Evolutionary conservation across 2,797 vertebrate genomes (phyloP).

Genomic region (Xenops minutus): DNA sequence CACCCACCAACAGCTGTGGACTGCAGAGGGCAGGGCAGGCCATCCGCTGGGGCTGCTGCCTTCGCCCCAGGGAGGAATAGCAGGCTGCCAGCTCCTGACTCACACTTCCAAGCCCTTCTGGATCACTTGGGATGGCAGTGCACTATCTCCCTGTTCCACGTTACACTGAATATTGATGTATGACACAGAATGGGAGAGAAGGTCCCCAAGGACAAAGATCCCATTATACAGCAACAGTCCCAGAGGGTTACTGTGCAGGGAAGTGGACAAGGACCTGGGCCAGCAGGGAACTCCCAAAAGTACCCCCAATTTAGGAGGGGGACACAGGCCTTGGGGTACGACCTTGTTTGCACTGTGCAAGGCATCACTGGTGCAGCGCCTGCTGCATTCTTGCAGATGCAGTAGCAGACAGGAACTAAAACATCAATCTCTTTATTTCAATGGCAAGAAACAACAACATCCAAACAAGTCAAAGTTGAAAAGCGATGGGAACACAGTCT

Average conservation of each 20-base stretch:
- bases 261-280: accelerated
- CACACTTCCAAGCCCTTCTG: neutral
- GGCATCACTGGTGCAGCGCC: neutral
- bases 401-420: conserved; percentile 24
- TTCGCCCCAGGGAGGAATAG: neutral
- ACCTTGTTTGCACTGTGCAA: neutral
- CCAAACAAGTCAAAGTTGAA: conserved; percentile 58
- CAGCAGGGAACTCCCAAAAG: neutral
- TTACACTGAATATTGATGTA: neutral
- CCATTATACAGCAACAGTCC: neutral
- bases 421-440: conserved; percentile 71
- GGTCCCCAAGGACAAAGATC: neutral
- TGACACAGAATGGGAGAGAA: neutral
- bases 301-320: neutral
- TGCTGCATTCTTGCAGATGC: accelerated
- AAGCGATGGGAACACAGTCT: conserved; percentile 27
- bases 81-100: neutral
- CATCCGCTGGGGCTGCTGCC: accelerated
- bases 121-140: neutral
- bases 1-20: neutral
- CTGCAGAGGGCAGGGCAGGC: neutral
- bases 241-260: neutral
- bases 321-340: neutral
- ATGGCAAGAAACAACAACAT: conserved; percentile 72
- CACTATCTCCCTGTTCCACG: neutral